A percentile compares a stretch with the other conserved stretches of the same genome.
phyloP scores from a whole-genome alignment of 2,113 vertebrate species.

The Pygoscelis antarcticus region DNA sequence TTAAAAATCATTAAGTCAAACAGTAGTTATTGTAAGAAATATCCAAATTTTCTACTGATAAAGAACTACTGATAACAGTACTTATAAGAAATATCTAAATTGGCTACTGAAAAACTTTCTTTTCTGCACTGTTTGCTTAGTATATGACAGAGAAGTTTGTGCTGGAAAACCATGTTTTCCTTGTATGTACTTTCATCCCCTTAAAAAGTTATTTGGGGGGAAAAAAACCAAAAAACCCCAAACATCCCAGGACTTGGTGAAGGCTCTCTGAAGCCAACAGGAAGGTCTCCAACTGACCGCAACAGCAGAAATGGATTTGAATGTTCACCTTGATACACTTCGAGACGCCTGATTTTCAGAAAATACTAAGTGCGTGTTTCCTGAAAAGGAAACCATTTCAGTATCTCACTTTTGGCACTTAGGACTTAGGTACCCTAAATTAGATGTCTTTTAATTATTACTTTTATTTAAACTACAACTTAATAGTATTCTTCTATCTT shows the following conservation, averaged over 20 bases:
- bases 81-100: not conserved
- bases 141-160: not conserved
- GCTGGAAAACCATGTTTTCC: not conserved
- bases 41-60: not conserved
- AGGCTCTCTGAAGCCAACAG: not conserved
- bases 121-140: not conserved
- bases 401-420: not conserved
- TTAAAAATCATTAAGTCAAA: not conserved
- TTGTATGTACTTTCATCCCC: not conserved
- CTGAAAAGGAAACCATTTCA: not conserved
- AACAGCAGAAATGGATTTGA: not conserved
- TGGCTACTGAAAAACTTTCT: not conserved
- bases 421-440: not conserved
- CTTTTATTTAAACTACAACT: not conserved
- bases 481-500: not conserved
- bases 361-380: not conserved
- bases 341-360: not conserved
- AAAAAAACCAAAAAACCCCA: rapidly evolving
- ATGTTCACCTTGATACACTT: not conserved
- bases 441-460: not conserved
- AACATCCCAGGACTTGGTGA: not conserved
- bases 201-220: not conserved
- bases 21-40: not conserved
- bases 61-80: not conserved
- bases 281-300: not conserved